Percentiles rank a stretch among this genome's conserved stretches.
Conservation (phyloP, 2,888 invertebrate genomes). For the Drosophila affinis region DNA sequence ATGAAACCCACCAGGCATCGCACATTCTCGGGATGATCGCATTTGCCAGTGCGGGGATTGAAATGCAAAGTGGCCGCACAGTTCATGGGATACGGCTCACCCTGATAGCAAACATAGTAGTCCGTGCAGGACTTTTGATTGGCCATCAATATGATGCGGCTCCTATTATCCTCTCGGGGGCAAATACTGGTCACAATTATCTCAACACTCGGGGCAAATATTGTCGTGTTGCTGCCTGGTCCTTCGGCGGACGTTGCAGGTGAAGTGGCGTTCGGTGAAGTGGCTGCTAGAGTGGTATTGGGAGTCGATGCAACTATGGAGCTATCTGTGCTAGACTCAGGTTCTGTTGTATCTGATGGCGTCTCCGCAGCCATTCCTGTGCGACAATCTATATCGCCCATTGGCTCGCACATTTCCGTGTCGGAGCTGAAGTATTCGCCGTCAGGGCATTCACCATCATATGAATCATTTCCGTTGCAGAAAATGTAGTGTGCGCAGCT, state of each 20-base stretch:
- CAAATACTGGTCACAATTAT: conserved; percentile 56
- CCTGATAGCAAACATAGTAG: conserved; percentile 79
- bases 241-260: conserved; percentile 1
- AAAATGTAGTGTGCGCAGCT: conserved; percentile 75
- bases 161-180: conserved; percentile 66
- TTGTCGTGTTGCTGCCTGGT: conserved; percentile 1
- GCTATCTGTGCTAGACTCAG: conserved; percentile 5
- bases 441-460: conserved; percentile 73
- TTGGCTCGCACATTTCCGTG: conserved; percentile 66
- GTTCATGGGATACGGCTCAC: conserved; percentile 67
- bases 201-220: conserved; percentile 22
- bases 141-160: conserved; percentile 67
- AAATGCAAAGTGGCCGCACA: conserved; percentile 79
- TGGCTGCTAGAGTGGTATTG: conserved; percentile 13
- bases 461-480: conserved; percentile 75
- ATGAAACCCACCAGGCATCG: conserved; percentile 71
- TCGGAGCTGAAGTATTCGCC: conserved; percentile 64
- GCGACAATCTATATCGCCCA: conserved; percentile 62
- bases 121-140: conserved; percentile 74
- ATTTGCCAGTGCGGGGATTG: conserved; percentile 69
- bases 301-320: neutral
- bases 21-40: conserved; percentile 77
- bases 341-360: neutral
- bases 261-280: neutral
- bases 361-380: conserved; percentile 28